phyloP scores from a whole-genome alignment of 2,113 vertebrate species.

The Rhinolophus sinicus region DNA sequence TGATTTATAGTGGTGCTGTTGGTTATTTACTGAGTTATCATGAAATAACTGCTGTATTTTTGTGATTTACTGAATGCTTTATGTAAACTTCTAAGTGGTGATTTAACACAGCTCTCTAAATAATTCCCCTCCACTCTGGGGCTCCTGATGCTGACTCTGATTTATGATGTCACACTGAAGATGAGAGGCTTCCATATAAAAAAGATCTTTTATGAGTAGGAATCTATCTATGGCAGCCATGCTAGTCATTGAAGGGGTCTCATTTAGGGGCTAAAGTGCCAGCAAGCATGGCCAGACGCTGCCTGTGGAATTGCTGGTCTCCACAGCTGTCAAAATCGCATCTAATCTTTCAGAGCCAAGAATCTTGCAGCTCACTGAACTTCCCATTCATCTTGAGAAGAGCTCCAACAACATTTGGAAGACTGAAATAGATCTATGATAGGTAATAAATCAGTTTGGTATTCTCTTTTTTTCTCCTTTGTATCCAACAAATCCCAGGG shows the following conservation, averaged over 20 bases:
- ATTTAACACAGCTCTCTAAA: slow-evolving; percentile 77
- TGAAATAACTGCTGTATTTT: slow-evolving; percentile 73
- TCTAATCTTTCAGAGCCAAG: background rate
- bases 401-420: background rate
- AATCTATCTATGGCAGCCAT: background rate
- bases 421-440: background rate
- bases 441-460: background rate
- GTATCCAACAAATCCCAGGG: background rate
- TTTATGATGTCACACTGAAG: slow-evolving; percentile 76
- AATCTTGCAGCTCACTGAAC: background rate
- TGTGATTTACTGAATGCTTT: slow-evolving; percentile 81
- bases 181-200: slow-evolving; percentile 61
- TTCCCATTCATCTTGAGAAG: background rate
- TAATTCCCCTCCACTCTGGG: slow-evolving; percentile 51
- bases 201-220: background rate
- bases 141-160: slow-evolving; percentile 67
- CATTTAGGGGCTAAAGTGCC: slow-evolving; percentile 22
- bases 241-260: background rate
- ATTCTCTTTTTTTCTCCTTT: background rate
- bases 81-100: slow-evolving; percentile 79
- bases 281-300: background rate
- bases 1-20: slow-evolving; percentile 76
- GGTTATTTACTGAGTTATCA: slow-evolving; percentile 80
- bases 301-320: background rate
- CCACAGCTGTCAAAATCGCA: background rate